A percentile compares a stretch with the other conserved stretches of the same genome.
Conservation (phyloP, 2,888 invertebrate species). For the Penaeus monodon region DNA sequence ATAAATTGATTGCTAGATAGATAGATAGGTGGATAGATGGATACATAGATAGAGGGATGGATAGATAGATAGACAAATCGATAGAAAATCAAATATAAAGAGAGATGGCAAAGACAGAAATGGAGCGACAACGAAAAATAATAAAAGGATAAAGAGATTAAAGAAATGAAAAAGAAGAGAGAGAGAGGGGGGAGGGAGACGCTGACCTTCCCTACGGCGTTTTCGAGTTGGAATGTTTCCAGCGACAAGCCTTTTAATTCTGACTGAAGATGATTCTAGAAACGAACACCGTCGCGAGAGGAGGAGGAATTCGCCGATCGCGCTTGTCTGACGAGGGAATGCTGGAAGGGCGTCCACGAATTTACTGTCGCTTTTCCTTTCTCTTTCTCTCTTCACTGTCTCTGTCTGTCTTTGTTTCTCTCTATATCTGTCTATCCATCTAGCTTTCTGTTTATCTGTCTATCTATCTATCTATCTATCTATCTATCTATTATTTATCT, state of each 20-base stretch:
- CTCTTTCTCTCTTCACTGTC: background rate
- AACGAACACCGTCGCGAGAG: too few relatives aligned
- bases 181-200: too few relatives aligned
- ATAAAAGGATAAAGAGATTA: background rate
- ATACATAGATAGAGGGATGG: too few relatives aligned
- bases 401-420: background rate
- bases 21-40: too few relatives aligned
- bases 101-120: too few relatives aligned
- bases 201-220: background rate
- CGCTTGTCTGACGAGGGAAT: background rate
- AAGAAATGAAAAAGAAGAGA: background rate
- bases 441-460: constrained; percentile 1
- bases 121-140: background rate
- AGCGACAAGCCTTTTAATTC: background rate
- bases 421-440: background rate
- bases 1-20: too few relatives aligned
- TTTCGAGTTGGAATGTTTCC: background rate
- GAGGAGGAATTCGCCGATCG: background rate
- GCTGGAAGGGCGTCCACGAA: background rate
- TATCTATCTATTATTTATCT: background rate
- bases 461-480: constrained; percentile 9
- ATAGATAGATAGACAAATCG: too few relatives aligned
- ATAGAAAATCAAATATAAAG: too few relatives aligned
- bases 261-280: too few relatives aligned
- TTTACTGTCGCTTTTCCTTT: background rate